Percentiles rank a stretch among this genome's conserved stretches.
Conservation (phyloP, 2,797 vertebrate species). For the Phoeniculus purpureus region DNA sequence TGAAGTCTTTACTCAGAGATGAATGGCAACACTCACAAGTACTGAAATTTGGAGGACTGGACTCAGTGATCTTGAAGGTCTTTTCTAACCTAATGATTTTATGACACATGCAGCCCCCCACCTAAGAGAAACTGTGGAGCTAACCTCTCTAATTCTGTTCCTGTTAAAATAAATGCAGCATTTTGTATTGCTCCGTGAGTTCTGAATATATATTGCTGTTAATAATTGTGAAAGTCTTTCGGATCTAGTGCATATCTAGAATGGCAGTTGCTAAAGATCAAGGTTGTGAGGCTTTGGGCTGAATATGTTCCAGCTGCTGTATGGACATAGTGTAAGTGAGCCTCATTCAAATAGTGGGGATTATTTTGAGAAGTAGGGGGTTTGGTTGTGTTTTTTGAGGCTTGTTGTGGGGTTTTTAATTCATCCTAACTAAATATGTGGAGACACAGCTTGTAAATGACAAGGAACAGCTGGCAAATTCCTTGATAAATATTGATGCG, state of each 20-base stretch:
- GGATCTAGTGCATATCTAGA: not conserved
- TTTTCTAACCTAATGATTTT: too few relatives aligned
- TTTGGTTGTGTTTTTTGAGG: not conserved
- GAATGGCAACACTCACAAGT: not conserved
- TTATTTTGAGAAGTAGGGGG: not conserved
- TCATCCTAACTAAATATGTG: not conserved
- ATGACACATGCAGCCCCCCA: too few relatives aligned
- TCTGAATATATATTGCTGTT: not conserved
- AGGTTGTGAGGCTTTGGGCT: not conserved
- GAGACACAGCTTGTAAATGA: conserved; percentile 27
- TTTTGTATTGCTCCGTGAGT: not conserved
- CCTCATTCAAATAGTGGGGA: not conserved
- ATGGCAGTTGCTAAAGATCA: not conserved
- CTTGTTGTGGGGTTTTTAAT: not conserved
- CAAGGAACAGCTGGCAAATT: conserved; percentile 60
- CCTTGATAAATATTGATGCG: conserved; percentile 64
- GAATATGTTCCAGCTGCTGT: not conserved
- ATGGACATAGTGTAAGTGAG: not conserved
- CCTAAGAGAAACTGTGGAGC: not conserved
- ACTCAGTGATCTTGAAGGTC: too few relatives aligned
- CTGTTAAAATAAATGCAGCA: not conserved
- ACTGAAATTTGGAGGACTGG: not conserved
- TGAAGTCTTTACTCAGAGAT: not conserved
- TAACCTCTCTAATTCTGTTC: not conserved
- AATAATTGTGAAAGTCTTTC: not conserved